These are phyloP conservation scores for Zapornia atra DNA, from an alignment of 2,113 vertebrate genomes.

Conservation along the genomic window DNA sequence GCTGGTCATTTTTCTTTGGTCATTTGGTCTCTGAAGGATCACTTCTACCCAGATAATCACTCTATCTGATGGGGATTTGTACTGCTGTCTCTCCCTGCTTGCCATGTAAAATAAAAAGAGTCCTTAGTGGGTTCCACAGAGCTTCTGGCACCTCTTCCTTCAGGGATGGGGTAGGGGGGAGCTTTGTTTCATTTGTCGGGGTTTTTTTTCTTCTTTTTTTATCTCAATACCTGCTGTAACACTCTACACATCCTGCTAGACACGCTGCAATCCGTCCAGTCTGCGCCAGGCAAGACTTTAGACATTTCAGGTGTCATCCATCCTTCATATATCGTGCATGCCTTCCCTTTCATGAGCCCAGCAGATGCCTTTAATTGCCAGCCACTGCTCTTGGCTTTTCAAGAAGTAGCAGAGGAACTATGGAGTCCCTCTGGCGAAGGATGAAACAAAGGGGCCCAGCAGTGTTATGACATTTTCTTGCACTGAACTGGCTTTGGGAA, in stretches of 20 bases:
- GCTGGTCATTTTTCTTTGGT: not conserved
- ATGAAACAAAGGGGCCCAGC: conserved; percentile 70
- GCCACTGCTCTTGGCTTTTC: conserved; percentile 42
- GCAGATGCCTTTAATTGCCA: conserved; percentile 74
- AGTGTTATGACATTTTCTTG: conserved; percentile 66
- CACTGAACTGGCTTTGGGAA: conserved; percentile 57
- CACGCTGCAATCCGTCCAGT: not conserved
- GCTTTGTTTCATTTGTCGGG: not conserved
- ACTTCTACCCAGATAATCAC: not conserved
- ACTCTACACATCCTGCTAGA: conserved; percentile 27
- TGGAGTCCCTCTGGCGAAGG: conserved; percentile 64
- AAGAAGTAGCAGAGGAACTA: conserved; percentile 42
- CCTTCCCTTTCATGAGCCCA: conserved; percentile 34
- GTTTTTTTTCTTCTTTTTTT: not conserved
- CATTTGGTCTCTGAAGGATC: not conserved
- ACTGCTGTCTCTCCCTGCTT: not conserved
- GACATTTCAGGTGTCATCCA: conserved; percentile 60
- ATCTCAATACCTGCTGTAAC: conserved; percentile 42
- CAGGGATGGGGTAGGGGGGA: not conserved
- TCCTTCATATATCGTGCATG: conserved; percentile 52
- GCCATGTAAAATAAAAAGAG: not conserved
- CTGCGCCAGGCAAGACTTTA: conserved; percentile 9
- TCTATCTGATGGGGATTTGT: not conserved
- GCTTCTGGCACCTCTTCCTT: conserved; percentile 31
- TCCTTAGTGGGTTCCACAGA: not conserved